Base-by-base conservation (phyloP, 2,888 invertebrate species). In the Acleris literana region DNA sequence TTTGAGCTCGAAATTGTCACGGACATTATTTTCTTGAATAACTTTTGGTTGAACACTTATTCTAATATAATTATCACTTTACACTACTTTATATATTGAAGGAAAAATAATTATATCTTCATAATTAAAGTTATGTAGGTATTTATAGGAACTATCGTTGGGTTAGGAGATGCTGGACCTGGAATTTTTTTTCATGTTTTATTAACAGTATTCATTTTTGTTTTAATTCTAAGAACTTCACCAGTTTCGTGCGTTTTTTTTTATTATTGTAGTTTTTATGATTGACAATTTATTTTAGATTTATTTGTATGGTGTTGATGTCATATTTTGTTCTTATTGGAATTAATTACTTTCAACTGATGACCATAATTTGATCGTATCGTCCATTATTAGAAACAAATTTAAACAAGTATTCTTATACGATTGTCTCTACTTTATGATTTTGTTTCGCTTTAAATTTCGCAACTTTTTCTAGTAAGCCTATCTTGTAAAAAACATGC, bases 101-200 rank as follows among this genome's bases (percentile, higher is more conserved):
- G 86, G 83, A 86, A 90, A 88, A 90, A 90, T 91, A 91, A 86
- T 85, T 87, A 87, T 90, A 80, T 88, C 84, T 90, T 85, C 82
- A 81, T 88, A 84, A 84, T 88, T 90, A 83, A 81, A 82, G 74
- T 83, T 81, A 86, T 81, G 81, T 92, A 93, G 93, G 93, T 93
- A 93, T 85, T 91, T 82, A 80, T 93, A 93, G 93, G 93, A 93
- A 93, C 93, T 93, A 92, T 93, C 93, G 93, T 93, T 93, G 92
- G 92, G 84, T 89, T 83, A 85, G 88, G 90, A 88, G 90, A 87
- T 85, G 89, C 90, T 92, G 91, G 83, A 87, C 81, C 84, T 82
- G 74, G 54, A 74, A 74, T 71, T 69, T 63, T 17, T 63, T 58
- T 44, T 33, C 39, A 54, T 18, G 55, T 18, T 63, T 60, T 11